Evolutionary conservation across 2,113 vertebrate species (phyloP), one percentile per base, ranked within the genome.

Genomic region (Labrus mixtus): DNA sequence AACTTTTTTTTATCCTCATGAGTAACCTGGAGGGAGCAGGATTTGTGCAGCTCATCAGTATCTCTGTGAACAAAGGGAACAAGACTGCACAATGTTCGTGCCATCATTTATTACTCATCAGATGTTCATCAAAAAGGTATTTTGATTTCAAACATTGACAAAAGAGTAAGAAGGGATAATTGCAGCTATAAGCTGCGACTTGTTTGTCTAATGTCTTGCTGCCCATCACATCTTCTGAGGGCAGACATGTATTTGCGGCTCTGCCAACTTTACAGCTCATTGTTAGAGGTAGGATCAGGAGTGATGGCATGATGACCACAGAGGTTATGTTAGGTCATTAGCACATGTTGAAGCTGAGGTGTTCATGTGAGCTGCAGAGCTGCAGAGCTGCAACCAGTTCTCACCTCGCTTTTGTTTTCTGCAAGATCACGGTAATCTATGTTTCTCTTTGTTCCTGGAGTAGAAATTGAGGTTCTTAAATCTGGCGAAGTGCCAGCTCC

Each of bases 51-150:
- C 20, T 73, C 39, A 15, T 36, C 22, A 17, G 43, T 15, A 48
- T 10, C 17, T 64, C 63, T 76, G 11, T 0, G 17, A 71, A 58
- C 67, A 57, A 33, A 50, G 82, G 45, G 60, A 59, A 83, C 85
- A 90, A 86, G 90, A 90, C 86, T 39, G 57, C 74, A 85, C 87
- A 86, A 3, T 77, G 78, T 58, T 61, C 20, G 13, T 29, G 29
- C 60, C 33, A 45, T 86, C 58, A 74, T 68, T 68, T 51, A 83
- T 85, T 82, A 84, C 86, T 87, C 84, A 86, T 78, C 63, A 19
- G 11, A 65, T 33, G 8, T 84, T 81, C 62, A 78, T 72, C 23
- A 54, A 50, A 71, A 9, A 87, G 63, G n/a, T 25, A 76, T 80
- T 78, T 81, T 77, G 75, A 70, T 86, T 20, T 68, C 43, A 64